Conservation (phyloP, 2,797 vertebrate genomes). For the Etheostoma nigrum region DNA sequence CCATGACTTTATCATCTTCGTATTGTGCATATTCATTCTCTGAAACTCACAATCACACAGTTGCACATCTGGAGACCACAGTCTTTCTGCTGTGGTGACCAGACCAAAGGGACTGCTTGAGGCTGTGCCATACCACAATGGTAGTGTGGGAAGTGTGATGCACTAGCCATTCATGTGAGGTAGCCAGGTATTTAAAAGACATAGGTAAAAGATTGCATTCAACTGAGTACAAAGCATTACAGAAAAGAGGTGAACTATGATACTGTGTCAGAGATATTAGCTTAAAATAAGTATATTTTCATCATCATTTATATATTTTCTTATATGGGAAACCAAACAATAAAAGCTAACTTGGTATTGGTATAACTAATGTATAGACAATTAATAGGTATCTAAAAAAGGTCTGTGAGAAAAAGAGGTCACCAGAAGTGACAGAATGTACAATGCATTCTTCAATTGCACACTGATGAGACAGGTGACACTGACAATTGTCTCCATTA, state of each 20-base stretch:
- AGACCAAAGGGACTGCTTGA: background rate
- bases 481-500: background rate
- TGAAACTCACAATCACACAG: background rate
- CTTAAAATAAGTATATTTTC: background rate
- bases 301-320: background rate
- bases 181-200: background rate
- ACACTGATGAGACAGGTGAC: conserved; percentile 3
- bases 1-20: too few relatives aligned
- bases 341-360: background rate
- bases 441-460: background rate
- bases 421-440: background rate
- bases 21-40: background rate
- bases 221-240: background rate
- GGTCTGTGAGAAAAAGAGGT: background rate
- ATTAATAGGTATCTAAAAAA: too few relatives aligned
- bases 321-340: background rate
- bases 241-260: background rate
- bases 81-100: background rate
- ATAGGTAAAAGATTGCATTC: background rate
- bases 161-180: background rate
- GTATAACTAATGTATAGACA: too few relatives aligned
- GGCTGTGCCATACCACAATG: background rate
- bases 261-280: background rate
- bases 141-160: background rate
- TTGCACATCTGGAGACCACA: conserved; percentile 20